These are phyloP conservation scores for Psylliodes chrysocephalus DNA, from an alignment of 2,888 invertebrate species.

Conservation along the genomic window DNA sequence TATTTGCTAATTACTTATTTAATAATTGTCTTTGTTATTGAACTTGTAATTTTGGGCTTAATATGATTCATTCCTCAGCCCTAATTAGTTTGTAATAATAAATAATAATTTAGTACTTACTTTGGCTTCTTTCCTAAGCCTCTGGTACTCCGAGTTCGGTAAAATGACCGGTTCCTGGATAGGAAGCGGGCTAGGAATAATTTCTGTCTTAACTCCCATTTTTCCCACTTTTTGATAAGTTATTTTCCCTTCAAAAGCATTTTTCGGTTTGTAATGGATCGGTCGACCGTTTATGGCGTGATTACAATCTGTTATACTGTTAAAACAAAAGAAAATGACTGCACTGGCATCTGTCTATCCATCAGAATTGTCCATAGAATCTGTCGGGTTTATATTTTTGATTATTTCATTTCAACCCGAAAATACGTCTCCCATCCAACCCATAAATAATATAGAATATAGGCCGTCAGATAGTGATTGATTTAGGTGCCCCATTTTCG, in stretches of 20 bases:
- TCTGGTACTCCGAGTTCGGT: slow-evolving; percentile 69
- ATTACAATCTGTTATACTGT: neutral
- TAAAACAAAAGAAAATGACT: neutral
- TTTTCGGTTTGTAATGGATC: slow-evolving; percentile 58
- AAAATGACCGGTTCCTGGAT: slow-evolving; percentile 71
- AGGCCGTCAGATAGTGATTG: no score
- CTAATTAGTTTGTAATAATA: no score
- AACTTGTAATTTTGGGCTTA: no score
- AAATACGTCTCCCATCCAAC: no score
- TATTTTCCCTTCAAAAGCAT: slow-evolving; percentile 56
- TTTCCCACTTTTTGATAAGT: slow-evolving; percentile 47
- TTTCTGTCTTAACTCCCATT: slow-evolving; percentile 64
- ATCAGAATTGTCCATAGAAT: no score
- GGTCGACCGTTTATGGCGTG: neutral
- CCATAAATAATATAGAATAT: no score
- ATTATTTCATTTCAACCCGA: no score
- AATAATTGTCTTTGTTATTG: no score
- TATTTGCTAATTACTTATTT: no score
- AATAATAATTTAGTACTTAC: slow-evolving; percentile 61
- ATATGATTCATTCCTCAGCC: no score
- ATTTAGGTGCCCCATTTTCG: no score
- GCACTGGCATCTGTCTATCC: neutral
- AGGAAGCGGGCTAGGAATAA: slow-evolving; percentile 67
- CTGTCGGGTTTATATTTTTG: no score
- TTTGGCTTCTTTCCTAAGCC: slow-evolving; percentile 70